A percentile compares a stretch with the other conserved stretches of the same genome.
Conservation (phyloP, 2,113 vertebrate species). For the Tragelaphus imberbis region DNA sequence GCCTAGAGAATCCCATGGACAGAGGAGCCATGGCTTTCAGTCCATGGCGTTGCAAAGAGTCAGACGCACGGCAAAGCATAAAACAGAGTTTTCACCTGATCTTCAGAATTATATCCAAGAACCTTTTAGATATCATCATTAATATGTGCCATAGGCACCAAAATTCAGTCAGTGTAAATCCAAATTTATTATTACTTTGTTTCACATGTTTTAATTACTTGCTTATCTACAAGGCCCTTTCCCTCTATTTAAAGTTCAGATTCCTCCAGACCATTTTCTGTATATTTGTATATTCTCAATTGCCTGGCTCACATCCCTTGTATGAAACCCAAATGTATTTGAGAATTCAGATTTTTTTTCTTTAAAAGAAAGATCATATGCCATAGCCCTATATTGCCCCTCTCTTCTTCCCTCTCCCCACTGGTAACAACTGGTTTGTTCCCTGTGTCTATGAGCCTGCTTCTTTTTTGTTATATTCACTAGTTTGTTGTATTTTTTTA, state of each 20-base stretch:
- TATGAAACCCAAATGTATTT: not conserved
- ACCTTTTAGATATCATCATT: not conserved
- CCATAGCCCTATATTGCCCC: not conserved
- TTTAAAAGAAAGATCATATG: not conserved
- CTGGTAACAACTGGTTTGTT: not conserved
- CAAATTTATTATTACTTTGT: not conserved
- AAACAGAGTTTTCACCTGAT: not conserved
- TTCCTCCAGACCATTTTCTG: not conserved
- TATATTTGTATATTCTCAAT: not conserved
- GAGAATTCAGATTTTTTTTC: not conserved
- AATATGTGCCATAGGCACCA: not conserved
- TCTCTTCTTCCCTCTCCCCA: not conserved
- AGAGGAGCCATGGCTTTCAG: not conserved
- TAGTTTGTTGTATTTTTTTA: not conserved
- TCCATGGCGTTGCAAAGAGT: not conserved
- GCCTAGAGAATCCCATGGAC: not conserved
- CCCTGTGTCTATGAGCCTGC: not conserved
- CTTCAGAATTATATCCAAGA: not conserved
- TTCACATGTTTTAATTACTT: not conserved
- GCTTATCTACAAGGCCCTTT: not conserved
- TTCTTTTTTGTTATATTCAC: not conserved
- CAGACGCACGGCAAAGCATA: accelerated
- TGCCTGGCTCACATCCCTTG: not conserved
- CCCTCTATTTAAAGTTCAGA: not conserved
- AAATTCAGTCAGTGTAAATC: not conserved